Percentiles rank a stretch among this genome's conserved stretches.
Conservation (phyloP, 2,888 invertebrate genomes). For the Synanthedon tipuliformis region DNA sequence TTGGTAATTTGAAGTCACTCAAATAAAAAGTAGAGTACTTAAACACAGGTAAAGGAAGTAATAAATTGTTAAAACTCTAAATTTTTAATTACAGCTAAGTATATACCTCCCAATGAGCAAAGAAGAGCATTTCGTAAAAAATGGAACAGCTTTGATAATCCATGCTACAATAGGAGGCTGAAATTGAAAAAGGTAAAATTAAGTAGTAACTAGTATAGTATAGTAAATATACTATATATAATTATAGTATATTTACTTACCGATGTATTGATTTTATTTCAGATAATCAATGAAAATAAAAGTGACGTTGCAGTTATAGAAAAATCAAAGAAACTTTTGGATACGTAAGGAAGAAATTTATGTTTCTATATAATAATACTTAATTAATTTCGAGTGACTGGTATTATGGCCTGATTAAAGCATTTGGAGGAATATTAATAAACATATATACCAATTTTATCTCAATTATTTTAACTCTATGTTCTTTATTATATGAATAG, state of each 20-base stretch:
- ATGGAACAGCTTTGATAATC: slow-evolving; percentile 58
- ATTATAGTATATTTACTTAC: background rate
- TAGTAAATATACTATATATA: too few relatives aligned
- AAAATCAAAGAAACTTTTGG: slow-evolving; percentile 42
- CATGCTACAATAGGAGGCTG: slow-evolving; percentile 46
- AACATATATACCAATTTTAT: too few relatives aligned
- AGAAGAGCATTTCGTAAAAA: slow-evolving; percentile 66
- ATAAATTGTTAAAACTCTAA: background rate
- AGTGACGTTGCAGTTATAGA: slow-evolving; percentile 40
- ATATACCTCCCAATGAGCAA: slow-evolving; percentile 76
- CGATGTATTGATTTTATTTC: slow-evolving; percentile 11
- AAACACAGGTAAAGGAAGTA: too few relatives aligned
- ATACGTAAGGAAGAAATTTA: slow-evolving; percentile 29
- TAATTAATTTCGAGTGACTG: background rate
- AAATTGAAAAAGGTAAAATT: slow-evolving; percentile 44
- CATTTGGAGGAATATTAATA: too few relatives aligned
- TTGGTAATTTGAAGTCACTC: too few relatives aligned
- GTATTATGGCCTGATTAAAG: too few relatives aligned
- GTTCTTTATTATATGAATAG: too few relatives aligned
- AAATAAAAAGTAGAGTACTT: too few relatives aligned
- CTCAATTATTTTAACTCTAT: too few relatives aligned
- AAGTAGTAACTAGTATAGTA: too few relatives aligned
- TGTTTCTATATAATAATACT: too few relatives aligned
- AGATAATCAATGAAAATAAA: slow-evolving; percentile 48
- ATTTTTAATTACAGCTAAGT: slow-evolving; percentile 66